phyloP scores from a whole-genome alignment of 2,797 vertebrate genomes.

The Thunnus albacares region DNA sequence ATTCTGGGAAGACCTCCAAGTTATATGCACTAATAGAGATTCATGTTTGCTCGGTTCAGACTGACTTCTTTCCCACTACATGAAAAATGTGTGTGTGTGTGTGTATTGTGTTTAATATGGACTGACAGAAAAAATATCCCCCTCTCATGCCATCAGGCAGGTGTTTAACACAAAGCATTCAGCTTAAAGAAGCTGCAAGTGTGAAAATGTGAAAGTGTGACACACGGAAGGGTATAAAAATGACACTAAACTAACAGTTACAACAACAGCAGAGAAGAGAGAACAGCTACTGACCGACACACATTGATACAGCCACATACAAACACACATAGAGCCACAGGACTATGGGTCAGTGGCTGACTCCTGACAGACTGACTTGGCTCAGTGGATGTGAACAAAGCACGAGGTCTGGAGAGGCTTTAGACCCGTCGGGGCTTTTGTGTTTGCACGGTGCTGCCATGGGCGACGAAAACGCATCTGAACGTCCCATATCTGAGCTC shows the following conservation, averaged over 20 bases:
- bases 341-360: constrained; percentile 19
- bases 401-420: constrained; percentile 58
- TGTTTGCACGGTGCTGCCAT: constrained; percentile 65
- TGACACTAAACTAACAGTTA: neutral
- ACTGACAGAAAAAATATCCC: no score
- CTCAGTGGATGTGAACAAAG: constrained; percentile 75
- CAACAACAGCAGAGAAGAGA: constrained; percentile 13
- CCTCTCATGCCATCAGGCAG: neutral
- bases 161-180: neutral
- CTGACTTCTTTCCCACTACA: neutral
- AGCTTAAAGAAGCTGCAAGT: neutral
- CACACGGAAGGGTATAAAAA: neutral
- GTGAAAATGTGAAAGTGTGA: neutral
- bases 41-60: neutral
- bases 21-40: neutral
- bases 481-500: constrained; percentile 39
- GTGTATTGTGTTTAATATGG: constrained; percentile 1
- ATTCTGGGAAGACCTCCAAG: neutral
- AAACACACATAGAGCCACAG: constrained; percentile 16
- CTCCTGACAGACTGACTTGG: constrained; percentile 57
- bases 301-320: neutral
- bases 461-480: constrained; percentile 59
- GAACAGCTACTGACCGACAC: neutral
- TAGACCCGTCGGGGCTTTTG: constrained; percentile 47
- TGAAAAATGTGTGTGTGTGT: neutral